Evolutionary conservation across 2,113 vertebrate species (phyloP), one percentile per base, ranked within the genome.

Genomic region (Anoplopoma fimbria): DNA sequence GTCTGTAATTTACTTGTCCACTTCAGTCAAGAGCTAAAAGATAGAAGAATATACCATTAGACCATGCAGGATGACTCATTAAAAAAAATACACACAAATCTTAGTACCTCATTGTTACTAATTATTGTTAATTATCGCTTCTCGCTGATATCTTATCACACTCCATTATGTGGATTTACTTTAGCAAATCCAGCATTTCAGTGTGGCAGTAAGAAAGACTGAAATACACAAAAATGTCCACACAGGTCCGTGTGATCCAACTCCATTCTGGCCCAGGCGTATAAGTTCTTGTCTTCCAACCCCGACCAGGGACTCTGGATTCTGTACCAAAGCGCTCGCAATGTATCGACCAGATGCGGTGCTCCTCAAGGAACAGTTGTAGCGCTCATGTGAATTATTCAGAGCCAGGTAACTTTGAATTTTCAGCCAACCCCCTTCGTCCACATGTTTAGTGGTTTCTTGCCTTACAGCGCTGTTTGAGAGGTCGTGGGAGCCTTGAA

Each of bases 331-430:
- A 51, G 33, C 14, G 53, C 84, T 82, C 9, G 64, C 36, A 9
- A 92, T 81, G 80, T 91, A 82, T 77, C 49, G 79, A 1, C 79
- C 71, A 45, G 90, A 84, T 14, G 0, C 15, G 7, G 36, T 27
- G 83, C 77, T 89, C 83, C 5, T 81, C 68, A 93, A 40, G 15
- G 83, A 90, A 15, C 93, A 94, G 55, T 82, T 93, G 65, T 81
- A 90, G 29, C 69, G 9, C 29, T 1, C 23, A 0, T 33, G 2
- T 17, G 69, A 62, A 42, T n/a, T 10, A 9, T 36, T 34, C 38
- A 0, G 0, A 23, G 63, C 0, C 63, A 90, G 65, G 15, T 53
- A 2, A 23, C 93, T 92, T 0, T 0, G 23, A 64, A 94, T 83
- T 1, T 64, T 90, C 47, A 90, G 25, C 86, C 81, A 90, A 1